Evolutionary conservation across 2,113 vertebrate genomes (phyloP).

Genomic region (Takifugu flavidus): DNA sequence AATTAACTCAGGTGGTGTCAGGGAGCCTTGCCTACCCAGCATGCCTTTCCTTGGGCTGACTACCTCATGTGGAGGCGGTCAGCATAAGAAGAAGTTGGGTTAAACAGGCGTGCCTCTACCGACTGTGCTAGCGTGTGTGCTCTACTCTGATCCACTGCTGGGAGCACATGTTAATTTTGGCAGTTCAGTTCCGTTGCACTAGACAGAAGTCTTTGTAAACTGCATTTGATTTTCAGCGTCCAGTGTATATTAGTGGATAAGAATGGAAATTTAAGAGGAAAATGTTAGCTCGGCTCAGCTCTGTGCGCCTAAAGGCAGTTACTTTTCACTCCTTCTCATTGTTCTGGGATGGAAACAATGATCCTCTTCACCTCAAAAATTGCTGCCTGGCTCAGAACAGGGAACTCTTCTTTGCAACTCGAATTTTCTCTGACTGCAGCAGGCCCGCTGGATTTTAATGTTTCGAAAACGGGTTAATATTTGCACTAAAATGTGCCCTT

Average conservation of each 20-base stretch:
- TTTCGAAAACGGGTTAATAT: too few relatives aligned
- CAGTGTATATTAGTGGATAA: slow-evolving; percentile 16
- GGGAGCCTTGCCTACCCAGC: slow-evolving; percentile 46
- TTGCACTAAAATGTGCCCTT: too few relatives aligned
- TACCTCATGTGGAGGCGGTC: slow-evolving; percentile 27
- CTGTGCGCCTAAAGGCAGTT: too few relatives aligned
- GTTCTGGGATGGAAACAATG: too few relatives aligned
- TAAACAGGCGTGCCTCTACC: slow-evolving; percentile 48
- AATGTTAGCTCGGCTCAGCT: too few relatives aligned
- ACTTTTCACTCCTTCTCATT: too few relatives aligned
- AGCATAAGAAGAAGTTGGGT: slow-evolving; percentile 23
- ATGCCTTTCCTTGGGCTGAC: slow-evolving; percentile 41
- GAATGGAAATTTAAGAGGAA: slow-evolving; percentile 19
- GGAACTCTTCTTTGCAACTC: too few relatives aligned
- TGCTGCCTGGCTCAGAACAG: too few relatives aligned
- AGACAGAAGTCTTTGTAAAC: slow-evolving; percentile 30
- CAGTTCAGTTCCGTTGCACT: slow-evolving; percentile 29
- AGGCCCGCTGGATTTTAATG: too few relatives aligned
- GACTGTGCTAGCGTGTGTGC: slow-evolving; percentile 48
- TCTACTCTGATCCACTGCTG: slow-evolving; percentile 34
- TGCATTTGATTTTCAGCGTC: slow-evolving; percentile 6
- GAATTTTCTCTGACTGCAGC: too few relatives aligned
- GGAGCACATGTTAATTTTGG: slow-evolving; percentile 16
- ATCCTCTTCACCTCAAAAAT: too few relatives aligned
- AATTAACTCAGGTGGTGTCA: slow-evolving; percentile 26